A percentile compares a stretch with the other conserved stretches of the same genome.
phyloP scores from a whole-genome alignment of 2,113 vertebrate species.

The Periophthalmus modestus region DNA sequence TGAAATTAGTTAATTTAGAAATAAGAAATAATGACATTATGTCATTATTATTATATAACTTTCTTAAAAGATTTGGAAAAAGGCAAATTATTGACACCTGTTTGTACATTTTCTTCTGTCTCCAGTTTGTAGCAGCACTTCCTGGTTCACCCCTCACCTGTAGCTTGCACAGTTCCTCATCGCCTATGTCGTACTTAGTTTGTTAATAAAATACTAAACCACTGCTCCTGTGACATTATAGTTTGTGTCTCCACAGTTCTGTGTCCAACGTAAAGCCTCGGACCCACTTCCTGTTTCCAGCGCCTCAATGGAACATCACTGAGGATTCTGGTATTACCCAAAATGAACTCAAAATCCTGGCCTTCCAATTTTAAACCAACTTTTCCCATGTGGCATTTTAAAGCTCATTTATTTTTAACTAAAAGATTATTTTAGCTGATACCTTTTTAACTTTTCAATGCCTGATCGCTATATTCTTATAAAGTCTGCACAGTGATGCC shows the following conservation, averaged over 20 bases:
- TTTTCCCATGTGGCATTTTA: conserved; percentile 30
- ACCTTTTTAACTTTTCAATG: conserved; percentile 35
- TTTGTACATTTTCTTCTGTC: neutral
- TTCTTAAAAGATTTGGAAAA: neutral
- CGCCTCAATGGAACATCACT: conserved; percentile 27
- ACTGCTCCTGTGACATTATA: neutral
- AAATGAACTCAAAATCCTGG: conserved; percentile 27
- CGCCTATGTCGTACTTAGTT: neutral
- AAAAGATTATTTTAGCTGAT: conserved; percentile 26
- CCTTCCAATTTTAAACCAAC: conserved; percentile 23
- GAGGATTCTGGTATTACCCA: conserved; percentile 33
- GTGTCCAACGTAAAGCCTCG: conserved; percentile 74
- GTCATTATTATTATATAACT: no score
- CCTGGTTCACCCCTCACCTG: conserved; percentile 27
- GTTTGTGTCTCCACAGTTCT: conserved; percentile 73
- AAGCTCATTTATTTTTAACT: conserved; percentile 23
- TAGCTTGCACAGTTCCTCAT: conserved; percentile 19
- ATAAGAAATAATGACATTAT: no score
- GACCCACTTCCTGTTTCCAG: conserved; percentile 26
- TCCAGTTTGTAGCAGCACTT: conserved; percentile 35
- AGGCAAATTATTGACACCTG: neutral
- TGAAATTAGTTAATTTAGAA: no score
- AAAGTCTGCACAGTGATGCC: conserved; percentile 48
- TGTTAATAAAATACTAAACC: neutral
- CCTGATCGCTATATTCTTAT: conserved; percentile 22